These are phyloP conservation scores for Anastrepha ludens DNA, from an alignment of 1,140 invertebrate species.

Conservation along the genomic window DNA sequence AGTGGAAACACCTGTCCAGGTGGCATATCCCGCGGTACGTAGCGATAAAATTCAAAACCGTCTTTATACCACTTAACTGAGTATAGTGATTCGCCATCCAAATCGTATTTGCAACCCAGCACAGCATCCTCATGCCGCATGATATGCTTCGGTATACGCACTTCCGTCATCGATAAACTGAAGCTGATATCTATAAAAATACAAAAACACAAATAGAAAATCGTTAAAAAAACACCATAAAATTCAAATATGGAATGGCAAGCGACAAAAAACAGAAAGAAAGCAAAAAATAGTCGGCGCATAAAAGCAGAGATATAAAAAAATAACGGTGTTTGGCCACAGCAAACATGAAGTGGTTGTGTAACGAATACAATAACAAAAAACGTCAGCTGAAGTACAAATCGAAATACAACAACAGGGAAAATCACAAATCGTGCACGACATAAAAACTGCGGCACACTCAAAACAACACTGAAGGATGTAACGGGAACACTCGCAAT, in stretches of 20 bases:
- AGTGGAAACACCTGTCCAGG: constrained; percentile 83
- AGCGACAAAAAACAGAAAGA: not conserved
- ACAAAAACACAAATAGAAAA: constrained; percentile 32
- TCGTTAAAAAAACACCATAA: not conserved
- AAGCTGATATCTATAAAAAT: constrained; percentile 65
- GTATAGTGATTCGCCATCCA: constrained; percentile 87
- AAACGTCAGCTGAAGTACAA: not conserved
- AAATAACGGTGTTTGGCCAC: not conserved
- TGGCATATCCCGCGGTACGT: constrained; percentile 83
- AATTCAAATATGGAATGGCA: constrained; percentile 12
- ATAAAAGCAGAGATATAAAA: not conserved
- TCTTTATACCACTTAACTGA: constrained; percentile 94
- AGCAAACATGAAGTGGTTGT: not conserved
- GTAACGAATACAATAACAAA: not conserved
- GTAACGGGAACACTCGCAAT: constrained; percentile 25
- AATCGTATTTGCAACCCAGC: constrained; percentile 86
- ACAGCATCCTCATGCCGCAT: constrained; percentile 80
- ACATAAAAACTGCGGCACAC: not conserved
- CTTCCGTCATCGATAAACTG: constrained; percentile 79
- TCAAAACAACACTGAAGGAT: not conserved
- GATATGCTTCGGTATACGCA: constrained; percentile 82
- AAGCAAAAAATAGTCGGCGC: not conserved
- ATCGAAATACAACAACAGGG: constrained; percentile 27
- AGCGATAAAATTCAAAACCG: constrained; percentile 90
- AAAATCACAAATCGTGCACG: not conserved